A percentile compares a stretch with the other conserved stretches of the same genome.
Conservation (phyloP, 2,888 invertebrate genomes). For the Buathra laborator region DNA sequence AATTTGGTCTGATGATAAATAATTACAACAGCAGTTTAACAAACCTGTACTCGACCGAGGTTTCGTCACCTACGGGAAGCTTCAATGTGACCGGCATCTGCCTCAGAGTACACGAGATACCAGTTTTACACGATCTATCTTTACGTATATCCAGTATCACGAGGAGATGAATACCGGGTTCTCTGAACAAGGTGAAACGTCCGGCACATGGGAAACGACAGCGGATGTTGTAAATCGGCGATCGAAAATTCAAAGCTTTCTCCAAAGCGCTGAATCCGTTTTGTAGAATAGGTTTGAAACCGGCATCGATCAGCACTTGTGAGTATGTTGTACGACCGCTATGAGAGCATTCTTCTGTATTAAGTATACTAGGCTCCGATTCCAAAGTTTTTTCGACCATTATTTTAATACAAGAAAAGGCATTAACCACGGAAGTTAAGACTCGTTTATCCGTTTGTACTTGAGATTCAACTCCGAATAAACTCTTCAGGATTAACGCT, state of each 20-base stretch:
- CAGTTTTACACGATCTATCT: slow-evolving; percentile 1
- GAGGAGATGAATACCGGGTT: background rate
- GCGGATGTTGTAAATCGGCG: background rate
- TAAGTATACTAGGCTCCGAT: background rate
- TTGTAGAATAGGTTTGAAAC: background rate
- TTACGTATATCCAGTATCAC: background rate
- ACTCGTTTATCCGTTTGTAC: slow-evolving; percentile 1
- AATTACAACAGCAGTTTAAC: background rate
- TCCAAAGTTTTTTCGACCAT: background rate
- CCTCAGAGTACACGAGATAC: background rate
- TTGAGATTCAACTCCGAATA: background rate
- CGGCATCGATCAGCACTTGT: background rate
- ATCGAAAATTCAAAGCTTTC: background rate
- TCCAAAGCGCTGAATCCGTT: background rate
- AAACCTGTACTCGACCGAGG: background rate
- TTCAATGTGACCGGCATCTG: background rate
- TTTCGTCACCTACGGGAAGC: background rate
- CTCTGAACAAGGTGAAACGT: background rate
- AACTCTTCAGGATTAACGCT: background rate
- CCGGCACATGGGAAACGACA: background rate
- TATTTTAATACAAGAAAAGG: background rate
- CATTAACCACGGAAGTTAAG: background rate
- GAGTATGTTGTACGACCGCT: background rate
- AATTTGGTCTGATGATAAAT: background rate
- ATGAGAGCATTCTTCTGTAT: background rate